Evolutionary conservation across 2,888 invertebrate genomes (phyloP).

Genomic region (Pycnomerus fuliginosus): DNA sequence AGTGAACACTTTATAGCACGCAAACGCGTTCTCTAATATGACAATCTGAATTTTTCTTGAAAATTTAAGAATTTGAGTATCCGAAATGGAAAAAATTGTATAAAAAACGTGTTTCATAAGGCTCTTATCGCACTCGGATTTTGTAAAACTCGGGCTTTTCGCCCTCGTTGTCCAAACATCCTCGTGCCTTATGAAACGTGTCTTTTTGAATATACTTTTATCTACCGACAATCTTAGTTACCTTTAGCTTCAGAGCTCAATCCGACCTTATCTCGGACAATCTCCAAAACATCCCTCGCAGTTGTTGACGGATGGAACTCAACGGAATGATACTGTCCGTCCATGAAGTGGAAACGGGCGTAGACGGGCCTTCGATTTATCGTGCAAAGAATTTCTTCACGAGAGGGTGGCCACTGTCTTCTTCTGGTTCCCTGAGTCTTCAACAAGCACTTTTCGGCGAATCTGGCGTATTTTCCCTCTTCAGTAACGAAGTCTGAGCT

Average conservation of each 20-base stretch:
- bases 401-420: conserved; percentile 86
- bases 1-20: too few species aligned
- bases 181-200: too few species aligned
- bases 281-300: conserved; percentile 83
- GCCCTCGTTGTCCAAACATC: too few species aligned
- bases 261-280: conserved; percentile 88
- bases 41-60: too few species aligned
- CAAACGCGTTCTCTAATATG: too few species aligned
- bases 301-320: conserved; percentile 95
- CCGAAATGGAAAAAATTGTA: too few species aligned
- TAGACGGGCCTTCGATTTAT: conserved; percentile 88
- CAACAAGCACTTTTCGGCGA: conserved; percentile 83
- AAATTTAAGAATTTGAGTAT: too few species aligned
- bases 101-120: too few species aligned
- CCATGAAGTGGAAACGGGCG: conserved; percentile 88
- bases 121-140: too few species aligned
- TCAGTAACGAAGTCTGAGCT: conserved; percentile 86
- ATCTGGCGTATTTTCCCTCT: conserved; percentile 91
- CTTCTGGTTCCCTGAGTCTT: conserved; percentile 74
- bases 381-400: conserved; percentile 90
- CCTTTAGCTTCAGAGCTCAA: conserved; percentile 69
- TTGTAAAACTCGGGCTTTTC: too few species aligned
- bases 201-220: conserved; percentile 5
- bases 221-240: conserved; percentile 19
- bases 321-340: conserved; percentile 91